Conservation (phyloP, 2,113 vertebrate genomes). For the Rousettus leschenaultii region DNA sequence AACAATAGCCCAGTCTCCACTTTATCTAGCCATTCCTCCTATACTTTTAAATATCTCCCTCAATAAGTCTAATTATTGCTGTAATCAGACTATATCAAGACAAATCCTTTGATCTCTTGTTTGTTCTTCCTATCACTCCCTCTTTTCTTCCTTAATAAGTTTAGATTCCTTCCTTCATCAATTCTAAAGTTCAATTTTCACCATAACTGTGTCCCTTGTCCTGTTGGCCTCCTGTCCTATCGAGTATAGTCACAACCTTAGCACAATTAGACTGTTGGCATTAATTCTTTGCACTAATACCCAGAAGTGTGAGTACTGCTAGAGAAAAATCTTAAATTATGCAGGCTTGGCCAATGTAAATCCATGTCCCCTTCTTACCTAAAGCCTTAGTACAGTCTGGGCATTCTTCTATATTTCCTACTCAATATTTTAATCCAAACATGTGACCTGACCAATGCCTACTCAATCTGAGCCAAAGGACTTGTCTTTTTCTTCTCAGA, state of each 20-base stretch:
- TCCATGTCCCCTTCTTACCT: neutral
- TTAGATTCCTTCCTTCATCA: neutral
- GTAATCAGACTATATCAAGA: neutral
- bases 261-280: neutral
- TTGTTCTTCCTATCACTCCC: neutral
- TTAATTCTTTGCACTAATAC: neutral
- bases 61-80: neutral
- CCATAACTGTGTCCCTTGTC: neutral
- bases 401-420: neutral
- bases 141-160: neutral
- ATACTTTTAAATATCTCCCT: neutral
- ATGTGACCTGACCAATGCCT: neutral
- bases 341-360: neutral
- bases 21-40: neutral
- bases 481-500: neutral
- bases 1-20: neutral
- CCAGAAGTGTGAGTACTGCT: neutral
- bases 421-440: neutral
- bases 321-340: neutral
- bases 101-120: neutral
- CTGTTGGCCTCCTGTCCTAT: neutral
- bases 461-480: neutral
- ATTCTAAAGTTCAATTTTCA: neutral
- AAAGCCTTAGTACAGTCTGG: neutral
- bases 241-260: neutral